These are phyloP conservation scores for Psephotus haematonotus DNA, from an alignment of 2,113 vertebrate genomes.

Conservation along the genomic window DNA sequence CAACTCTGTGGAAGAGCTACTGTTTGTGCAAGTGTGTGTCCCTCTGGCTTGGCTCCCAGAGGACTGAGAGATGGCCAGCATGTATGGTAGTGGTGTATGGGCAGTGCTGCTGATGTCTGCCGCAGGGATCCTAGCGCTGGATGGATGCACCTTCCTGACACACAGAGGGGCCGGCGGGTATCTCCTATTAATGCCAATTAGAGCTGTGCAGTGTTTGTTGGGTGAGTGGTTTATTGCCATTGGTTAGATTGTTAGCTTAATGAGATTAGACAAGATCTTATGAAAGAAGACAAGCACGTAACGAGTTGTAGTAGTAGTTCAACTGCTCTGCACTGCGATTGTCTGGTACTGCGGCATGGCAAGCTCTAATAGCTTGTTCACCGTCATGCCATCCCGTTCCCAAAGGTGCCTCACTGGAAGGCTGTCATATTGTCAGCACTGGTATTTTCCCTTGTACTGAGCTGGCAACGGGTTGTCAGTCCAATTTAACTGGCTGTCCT, in stretches of 20 bases:
- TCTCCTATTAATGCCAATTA: conserved; percentile 33
- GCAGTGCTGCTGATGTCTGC: not conserved
- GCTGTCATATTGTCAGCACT: conserved; percentile 32
- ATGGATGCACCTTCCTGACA: not conserved
- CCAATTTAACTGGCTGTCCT: not conserved
- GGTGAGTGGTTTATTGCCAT: not conserved
- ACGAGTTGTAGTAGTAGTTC: not conserved
- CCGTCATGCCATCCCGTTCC: not conserved
- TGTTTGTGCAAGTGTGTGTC: not conserved
- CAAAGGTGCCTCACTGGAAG: not conserved
- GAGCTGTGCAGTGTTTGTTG: conserved; percentile 9
- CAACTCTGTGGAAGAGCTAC: not conserved
- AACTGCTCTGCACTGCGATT: not conserved
- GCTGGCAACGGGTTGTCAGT: not conserved
- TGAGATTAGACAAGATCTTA: conserved; percentile 10
- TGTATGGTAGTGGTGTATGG: fast-evolving
- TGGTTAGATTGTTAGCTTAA: conserved; percentile 46
- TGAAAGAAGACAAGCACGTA: not conserved
- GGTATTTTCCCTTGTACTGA: not conserved
- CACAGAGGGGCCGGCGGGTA: not conserved
- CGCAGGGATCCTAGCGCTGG: not conserved
- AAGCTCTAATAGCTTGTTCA: not conserved
- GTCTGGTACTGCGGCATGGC: not conserved
- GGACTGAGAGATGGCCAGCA: not conserved
- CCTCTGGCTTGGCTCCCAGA: not conserved